phyloP scores from a whole-genome alignment of 2,888 invertebrate species.

The Pachymerium ferrugineum region DNA sequence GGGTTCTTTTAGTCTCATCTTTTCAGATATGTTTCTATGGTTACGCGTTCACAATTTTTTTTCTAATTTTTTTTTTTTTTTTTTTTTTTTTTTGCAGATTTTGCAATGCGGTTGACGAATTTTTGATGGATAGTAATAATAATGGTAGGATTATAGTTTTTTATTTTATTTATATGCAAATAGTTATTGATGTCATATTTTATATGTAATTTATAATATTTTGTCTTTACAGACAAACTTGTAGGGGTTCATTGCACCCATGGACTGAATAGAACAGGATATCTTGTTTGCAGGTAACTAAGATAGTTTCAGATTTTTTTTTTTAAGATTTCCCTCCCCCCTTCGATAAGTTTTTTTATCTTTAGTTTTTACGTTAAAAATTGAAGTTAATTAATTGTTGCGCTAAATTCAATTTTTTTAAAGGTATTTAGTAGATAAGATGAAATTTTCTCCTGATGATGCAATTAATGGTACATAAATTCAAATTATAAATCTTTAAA shows the following conservation, averaged over 20 bases:
- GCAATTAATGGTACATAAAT: background rate
- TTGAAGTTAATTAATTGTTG: constrained; percentile 1
- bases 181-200: background rate
- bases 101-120: background rate
- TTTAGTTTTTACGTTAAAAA: no score
- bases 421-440: constrained; percentile 9
- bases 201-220: background rate
- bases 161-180: background rate
- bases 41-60: background rate
- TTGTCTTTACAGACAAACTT: constrained; percentile 12
- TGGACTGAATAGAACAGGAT: constrained; percentile 27
- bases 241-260: constrained; percentile 17
- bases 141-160: background rate
- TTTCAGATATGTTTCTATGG: background rate
- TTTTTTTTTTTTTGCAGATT: constrained; percentile 4
- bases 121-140: background rate
- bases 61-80: background rate
- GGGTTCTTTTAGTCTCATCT: background rate
- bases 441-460: background rate
- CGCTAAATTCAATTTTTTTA: background rate
- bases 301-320: constrained; percentile 1
- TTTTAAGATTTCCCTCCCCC: background rate
- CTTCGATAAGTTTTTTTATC: no score
- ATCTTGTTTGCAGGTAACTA: constrained; percentile 11
- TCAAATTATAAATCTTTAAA: background rate